A percentile compares a stretch with the other conserved stretches of the same genome.
These are phyloP conservation scores for Agrotis ipsilon DNA, from an alignment of 2,888 invertebrate genomes.

Conservation along the genomic window DNA sequence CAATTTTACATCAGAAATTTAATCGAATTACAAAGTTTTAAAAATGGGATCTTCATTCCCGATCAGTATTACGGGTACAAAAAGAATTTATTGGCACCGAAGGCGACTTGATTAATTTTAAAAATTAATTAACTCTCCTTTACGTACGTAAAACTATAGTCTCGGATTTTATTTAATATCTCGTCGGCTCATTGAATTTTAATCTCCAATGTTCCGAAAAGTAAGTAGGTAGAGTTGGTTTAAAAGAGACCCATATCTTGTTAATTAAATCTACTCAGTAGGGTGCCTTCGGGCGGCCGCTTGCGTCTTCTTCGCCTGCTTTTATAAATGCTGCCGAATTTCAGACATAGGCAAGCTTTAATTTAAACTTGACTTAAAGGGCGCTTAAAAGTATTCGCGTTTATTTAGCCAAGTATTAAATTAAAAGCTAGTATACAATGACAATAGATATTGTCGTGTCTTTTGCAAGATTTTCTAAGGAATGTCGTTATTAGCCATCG, in stretches of 20 bases:
- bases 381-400: constrained; percentile 77
- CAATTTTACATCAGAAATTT: constrained; percentile 86
- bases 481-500: constrained; percentile 50
- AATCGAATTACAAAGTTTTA: constrained; percentile 82
- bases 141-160: constrained; percentile 74
- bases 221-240: constrained; percentile 88
- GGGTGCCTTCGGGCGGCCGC: constrained; percentile 84
- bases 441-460: constrained; percentile 69
- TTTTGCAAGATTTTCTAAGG: constrained; percentile 59
- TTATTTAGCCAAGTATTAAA: constrained; percentile 76
- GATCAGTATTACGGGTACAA: constrained; percentile 67
- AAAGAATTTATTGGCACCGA: constrained; percentile 70
- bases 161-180: constrained; percentile 80
- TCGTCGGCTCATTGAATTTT: constrained; percentile 86
- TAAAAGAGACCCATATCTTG: constrained; percentile 90
- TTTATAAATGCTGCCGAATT: constrained; percentile 86
- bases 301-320: constrained; percentile 79
- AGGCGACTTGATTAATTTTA: constrained; percentile 66
- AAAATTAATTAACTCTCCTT: constrained; percentile 68
- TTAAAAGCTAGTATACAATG: constrained; percentile 69
- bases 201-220: constrained; percentile 88
- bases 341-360: constrained; percentile 86
- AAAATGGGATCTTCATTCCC: constrained; percentile 76
- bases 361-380: constrained; percentile 87
- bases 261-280: constrained; percentile 90